phyloP scores from a whole-genome alignment of 2,113 vertebrate species.

The Pan troglodytes region NHGRI_mPanTro3-v2.1_pri NC_072412.2:77972501-77973000 shows the following conservation, averaged over 20 bases:
- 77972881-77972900: conserved; percentile 49
- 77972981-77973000: conserved; percentile 37
- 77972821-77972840: conserved; percentile 46
- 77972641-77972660: not conserved
- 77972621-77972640: not conserved
- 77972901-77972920: conserved; percentile 61
- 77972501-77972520: not conserved
- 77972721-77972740: not conserved
- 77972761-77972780: conserved; percentile 60
- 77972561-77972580: not conserved
- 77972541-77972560: not conserved
- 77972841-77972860: conserved; percentile 30
- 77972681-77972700: conserved; percentile 36
- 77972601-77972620: not conserved
- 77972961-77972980: conserved; percentile 21
- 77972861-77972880: conserved; percentile 66
- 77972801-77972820: conserved; percentile 67
- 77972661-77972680: not conserved
- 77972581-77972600: not conserved
- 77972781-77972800: conserved; percentile 69
- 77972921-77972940: conserved; percentile 72
- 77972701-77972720: conserved; percentile 72
- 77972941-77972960: conserved; percentile 57
- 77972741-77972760: conserved; percentile 20
- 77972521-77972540: not conserved